Evolutionary conservation across 2,797 vertebrate species (phyloP).

Genomic region (Rhyacichthys aspro): DNA sequence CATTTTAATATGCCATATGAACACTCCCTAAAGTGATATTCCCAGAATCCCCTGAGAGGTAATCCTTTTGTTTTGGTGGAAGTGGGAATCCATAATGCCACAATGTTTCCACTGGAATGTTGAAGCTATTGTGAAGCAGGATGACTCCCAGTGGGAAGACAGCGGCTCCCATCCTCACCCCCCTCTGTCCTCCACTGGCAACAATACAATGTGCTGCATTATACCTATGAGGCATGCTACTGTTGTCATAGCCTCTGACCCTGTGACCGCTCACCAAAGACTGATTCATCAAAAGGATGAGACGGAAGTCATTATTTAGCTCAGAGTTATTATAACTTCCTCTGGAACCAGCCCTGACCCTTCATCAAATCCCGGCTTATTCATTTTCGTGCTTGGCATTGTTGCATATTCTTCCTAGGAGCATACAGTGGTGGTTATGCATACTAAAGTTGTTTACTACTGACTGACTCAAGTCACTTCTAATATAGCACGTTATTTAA

Average conservation of each 20-base stretch:
- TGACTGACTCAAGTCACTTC: too few relatives aligned
- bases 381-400: too few relatives aligned
- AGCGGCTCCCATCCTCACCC: background rate
- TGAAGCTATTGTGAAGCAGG: conserved; percentile 57
- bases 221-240: conserved; percentile 57
- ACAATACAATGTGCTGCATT: conserved; percentile 64
- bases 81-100: conserved; percentile 55
- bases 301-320: conserved; percentile 65
- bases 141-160: conserved; percentile 65
- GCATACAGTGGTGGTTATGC: too few relatives aligned
- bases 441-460: too few relatives aligned
- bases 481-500: too few relatives aligned
- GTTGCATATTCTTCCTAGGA: too few relatives aligned
- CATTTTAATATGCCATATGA: background rate
- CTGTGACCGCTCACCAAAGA: conserved; percentile 40
- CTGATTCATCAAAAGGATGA: conserved; percentile 58
- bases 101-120: conserved; percentile 75
- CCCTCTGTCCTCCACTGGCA: conserved; percentile 38
- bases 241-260: conserved; percentile 75
- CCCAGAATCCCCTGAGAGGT: conserved; percentile 50
- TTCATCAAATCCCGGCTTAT: background rate
- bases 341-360: conserved; percentile 4
- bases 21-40: conserved; percentile 44
- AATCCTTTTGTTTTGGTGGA: conserved; percentile 60
- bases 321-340: conserved; percentile 47